Evolutionary conservation across 2,888 invertebrate genomes (phyloP), one percentile per base, ranked within the genome.

Genomic region (Ennomos fuscantarius): DNA sequence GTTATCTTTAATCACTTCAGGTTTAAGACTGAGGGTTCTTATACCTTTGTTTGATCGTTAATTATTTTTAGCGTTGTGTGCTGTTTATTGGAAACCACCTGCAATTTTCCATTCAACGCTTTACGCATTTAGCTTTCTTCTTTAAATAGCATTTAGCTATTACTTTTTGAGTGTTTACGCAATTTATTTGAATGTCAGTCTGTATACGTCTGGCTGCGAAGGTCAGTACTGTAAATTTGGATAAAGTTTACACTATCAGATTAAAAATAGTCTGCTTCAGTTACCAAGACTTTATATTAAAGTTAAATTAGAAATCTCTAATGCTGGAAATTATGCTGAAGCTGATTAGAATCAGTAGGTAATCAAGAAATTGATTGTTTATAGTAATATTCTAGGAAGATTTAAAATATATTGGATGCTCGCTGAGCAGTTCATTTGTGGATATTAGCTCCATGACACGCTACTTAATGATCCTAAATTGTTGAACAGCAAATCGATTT

Each of bases 131-230:
- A 62, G 73, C 71, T 79, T 76, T 78, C 73, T 74, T 83, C 79
- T 84, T 74, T 73, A 80, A 83, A 86, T 83, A 84, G 77, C 76
- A 69, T 75, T 73, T 65, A 71, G 71, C 72, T 73, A 72, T 72
- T 73, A 69, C 58, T 62, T 62, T 71, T 52, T 24, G 8, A 48
- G 63, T 80, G 78, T 84, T 81, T 82, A 81, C 69, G 72, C 68
- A 68, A 71, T 73, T 69, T 62, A 73, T 78, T 78, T 78, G 66
- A 72, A 74, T 75, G 70, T 70, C 66, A 66, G 70, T 74, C 62
- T 79, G 77, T 80, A 76, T 69, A 60, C 65, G 69, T 78, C 71
- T 77, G 68, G 63, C 60, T 68, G 37, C 67, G 77, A 82, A 84
- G 80, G 81, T 74, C 75, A 58, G 34, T 61, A 60, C 55, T 63